Percentiles rank a stretch among this genome's conserved stretches.
Conservation (phyloP, 2,113 vertebrate genomes). For the Dasyprocta punctata region DNA sequence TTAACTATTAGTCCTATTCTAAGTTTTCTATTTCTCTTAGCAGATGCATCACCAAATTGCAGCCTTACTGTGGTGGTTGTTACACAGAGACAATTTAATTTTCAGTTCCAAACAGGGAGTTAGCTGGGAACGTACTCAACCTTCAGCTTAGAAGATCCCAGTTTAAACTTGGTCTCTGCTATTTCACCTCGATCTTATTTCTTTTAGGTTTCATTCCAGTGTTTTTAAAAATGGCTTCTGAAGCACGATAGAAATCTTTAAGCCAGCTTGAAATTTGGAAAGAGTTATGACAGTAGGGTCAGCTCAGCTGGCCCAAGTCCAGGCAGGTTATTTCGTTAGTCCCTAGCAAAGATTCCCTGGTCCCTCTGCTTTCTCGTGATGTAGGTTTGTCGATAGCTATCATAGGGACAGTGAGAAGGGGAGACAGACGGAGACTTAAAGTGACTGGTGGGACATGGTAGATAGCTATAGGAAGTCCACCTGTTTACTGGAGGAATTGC, state of each 20-base stretch:
- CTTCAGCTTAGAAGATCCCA: constrained; percentile 38
- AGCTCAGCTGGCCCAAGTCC: not conserved
- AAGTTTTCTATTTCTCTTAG: constrained; percentile 46
- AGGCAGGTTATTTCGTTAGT: not conserved
- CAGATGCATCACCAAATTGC: constrained; percentile 71
- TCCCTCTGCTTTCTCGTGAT: not conserved
- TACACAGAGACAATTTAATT: not conserved
- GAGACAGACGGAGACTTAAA: not conserved
- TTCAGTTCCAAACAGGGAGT: constrained; percentile 26
- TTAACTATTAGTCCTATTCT: constrained; percentile 51
- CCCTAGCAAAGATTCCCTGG: not conserved
- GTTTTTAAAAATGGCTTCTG: not conserved
- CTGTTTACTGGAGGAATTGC: not conserved
- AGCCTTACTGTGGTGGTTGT: constrained; percentile 9
- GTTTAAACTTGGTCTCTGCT: not conserved
- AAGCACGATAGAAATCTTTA: not conserved
- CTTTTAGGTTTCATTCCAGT: not conserved
- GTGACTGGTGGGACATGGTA: not conserved
- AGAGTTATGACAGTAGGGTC: not conserved
- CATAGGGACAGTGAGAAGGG: not conserved
- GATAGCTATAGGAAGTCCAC: not conserved
- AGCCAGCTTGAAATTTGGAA: not conserved
- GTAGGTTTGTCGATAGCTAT: not conserved
- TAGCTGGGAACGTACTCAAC: not conserved
- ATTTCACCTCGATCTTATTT: constrained; percentile 21